Evolutionary conservation across 2,797 vertebrate genomes (phyloP).

Genomic region (Peromyscus nudipes): DNA sequence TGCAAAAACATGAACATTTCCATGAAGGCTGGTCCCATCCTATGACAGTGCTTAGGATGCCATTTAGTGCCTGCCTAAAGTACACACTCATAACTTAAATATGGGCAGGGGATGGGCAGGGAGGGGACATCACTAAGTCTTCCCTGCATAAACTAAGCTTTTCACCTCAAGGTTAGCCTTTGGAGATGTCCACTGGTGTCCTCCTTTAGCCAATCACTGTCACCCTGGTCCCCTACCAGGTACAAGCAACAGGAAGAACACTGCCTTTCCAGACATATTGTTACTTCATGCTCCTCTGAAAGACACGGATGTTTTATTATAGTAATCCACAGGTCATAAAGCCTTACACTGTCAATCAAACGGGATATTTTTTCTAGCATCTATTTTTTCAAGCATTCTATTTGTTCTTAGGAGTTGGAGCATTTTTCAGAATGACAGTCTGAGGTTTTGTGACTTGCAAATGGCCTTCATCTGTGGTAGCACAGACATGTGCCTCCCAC

Average conservation of each 20-base stretch:
- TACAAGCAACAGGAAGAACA: not conserved
- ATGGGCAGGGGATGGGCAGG: not conserved
- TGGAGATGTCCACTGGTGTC: not conserved
- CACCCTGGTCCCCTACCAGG: not conserved
- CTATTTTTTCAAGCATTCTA: conserved; percentile 25
- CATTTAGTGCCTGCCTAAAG: not conserved
- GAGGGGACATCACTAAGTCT: not conserved
- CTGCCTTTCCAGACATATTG: not conserved
- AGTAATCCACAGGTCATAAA: conserved; percentile 56
- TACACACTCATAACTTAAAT: not conserved
- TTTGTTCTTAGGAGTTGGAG: conserved; percentile 60
- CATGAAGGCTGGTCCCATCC: not conserved
- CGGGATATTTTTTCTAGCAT: not conserved
- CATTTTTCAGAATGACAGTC: conserved; percentile 56
- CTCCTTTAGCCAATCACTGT: conserved; percentile 1
- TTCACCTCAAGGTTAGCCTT: not conserved
- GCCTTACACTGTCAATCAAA: conserved; percentile 55
- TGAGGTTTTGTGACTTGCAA: conserved; percentile 37
- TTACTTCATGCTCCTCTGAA: conserved; percentile 41
- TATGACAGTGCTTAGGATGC: not conserved
- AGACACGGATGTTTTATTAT: conserved; percentile 61
- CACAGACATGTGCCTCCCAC: not conserved
- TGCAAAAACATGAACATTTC: not conserved
- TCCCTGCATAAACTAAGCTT: not conserved
- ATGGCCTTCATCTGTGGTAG: not conserved